Conservation (phyloP, 1,140 invertebrate species). For the Laodelphax striatellus region DNA sequence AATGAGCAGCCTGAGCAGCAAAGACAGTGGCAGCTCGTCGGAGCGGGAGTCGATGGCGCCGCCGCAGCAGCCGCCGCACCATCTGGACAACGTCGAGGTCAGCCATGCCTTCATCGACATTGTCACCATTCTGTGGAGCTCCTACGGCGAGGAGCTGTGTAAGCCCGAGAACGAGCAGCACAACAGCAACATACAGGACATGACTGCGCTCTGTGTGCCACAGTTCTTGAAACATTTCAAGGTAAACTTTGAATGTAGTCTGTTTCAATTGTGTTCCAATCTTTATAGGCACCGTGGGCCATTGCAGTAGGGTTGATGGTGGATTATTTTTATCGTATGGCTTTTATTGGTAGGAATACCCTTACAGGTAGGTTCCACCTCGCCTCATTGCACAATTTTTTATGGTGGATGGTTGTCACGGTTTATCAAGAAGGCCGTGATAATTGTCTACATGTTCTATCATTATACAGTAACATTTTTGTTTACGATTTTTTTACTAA, state of each 20-base stretch:
- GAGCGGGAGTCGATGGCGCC: background rate
- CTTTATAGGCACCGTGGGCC: too few relatives aligned
- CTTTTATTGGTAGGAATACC: too few relatives aligned
- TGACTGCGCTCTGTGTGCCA: background rate
- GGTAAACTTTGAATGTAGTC: background rate
- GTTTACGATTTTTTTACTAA: too few relatives aligned
- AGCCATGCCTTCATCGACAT: background rate
- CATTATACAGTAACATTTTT: too few relatives aligned
- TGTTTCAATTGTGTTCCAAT: too few relatives aligned
- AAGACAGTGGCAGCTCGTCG: background rate
- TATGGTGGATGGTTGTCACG: too few relatives aligned
- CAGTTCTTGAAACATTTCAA: background rate
- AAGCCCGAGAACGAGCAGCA: background rate
- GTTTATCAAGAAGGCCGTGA: too few relatives aligned
- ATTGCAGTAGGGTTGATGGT: too few relatives aligned
- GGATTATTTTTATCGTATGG: too few relatives aligned
- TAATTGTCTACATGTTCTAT: too few relatives aligned
- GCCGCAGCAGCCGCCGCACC: background rate
- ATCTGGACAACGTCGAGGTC: background rate
- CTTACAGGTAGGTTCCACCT: too few relatives aligned
- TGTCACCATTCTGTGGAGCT: background rate
- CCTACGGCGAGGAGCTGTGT: background rate
- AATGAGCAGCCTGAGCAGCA: background rate
- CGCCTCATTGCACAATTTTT: too few relatives aligned
- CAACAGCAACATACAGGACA: background rate